These are phyloP conservation scores for Colossoma macropomum DNA, from an alignment of 2,113 vertebrate genomes.

Conservation along the genomic window DNA sequence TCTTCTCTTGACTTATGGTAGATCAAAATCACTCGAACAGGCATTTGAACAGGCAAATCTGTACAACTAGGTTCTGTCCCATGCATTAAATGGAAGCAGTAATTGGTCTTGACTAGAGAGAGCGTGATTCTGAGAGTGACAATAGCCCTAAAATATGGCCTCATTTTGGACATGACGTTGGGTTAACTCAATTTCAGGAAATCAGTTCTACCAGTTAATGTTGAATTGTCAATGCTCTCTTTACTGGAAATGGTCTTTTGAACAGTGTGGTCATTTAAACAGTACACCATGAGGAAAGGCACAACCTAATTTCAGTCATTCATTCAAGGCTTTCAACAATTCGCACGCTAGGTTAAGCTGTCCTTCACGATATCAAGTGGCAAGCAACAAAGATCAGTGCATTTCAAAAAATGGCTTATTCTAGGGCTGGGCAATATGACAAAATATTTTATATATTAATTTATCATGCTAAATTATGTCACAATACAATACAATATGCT, in stretches of 20 bases:
- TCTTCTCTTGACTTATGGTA: slow-evolving; percentile 4
- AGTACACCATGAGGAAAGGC: background rate
- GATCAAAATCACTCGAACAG: background rate
- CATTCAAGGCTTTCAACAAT: background rate
- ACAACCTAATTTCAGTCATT: slow-evolving; percentile 5
- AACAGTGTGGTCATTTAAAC: slow-evolving; percentile 31
- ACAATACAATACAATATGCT: too few species aligned
- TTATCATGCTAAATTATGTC: too few species aligned
- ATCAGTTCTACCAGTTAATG: slow-evolving; percentile 8
- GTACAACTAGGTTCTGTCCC: background rate
- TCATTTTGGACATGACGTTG: background rate
- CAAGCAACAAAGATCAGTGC: background rate
- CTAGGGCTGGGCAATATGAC: too few species aligned
- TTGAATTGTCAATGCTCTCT: slow-evolving; percentile 13
- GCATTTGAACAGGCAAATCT: slow-evolving; percentile 2
- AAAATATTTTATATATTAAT: too few species aligned
- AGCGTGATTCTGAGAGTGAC: background rate
- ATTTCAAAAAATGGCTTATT: background rate
- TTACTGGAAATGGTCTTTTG: slow-evolving; percentile 29
- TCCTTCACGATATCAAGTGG: background rate
- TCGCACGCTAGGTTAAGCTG: background rate
- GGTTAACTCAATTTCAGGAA: slow-evolving; percentile 20
- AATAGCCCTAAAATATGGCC: background rate
- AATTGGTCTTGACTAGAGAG: background rate
- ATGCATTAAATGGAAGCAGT: background rate